These are phyloP conservation scores for Tokudaia tokunoshimensis DNA, from an alignment of 2,797 vertebrate species.

Conservation along the genomic window DNA sequence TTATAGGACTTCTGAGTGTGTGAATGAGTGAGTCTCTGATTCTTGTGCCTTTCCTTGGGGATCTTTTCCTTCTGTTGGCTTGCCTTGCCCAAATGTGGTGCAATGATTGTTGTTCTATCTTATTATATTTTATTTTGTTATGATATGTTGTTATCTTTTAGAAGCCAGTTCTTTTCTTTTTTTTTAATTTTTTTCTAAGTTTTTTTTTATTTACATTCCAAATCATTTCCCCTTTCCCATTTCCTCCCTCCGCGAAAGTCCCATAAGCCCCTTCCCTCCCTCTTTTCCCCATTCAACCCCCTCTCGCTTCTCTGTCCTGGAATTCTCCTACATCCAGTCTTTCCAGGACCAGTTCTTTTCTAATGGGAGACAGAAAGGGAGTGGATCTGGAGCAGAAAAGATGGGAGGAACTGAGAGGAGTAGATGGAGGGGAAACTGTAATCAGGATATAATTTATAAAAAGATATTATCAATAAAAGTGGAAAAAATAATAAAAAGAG, in stretches of 20 bases:
- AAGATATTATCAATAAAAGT: background rate
- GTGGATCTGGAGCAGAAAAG: background rate
- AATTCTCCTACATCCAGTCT: no score
- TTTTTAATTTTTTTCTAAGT: no score
- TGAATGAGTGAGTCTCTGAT: background rate
- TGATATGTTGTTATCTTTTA: background rate
- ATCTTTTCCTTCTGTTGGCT: background rate
- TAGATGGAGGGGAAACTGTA: background rate
- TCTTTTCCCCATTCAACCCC: no score
- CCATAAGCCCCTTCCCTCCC: no score
- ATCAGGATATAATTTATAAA: background rate
- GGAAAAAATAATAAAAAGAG: background rate
- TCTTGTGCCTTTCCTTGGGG: background rate
- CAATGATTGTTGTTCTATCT: background rate
- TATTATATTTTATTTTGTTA: background rate
- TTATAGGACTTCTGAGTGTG: background rate
- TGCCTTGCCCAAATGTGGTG: background rate
- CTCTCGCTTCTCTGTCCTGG: no score
- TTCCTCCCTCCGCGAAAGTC: no score
- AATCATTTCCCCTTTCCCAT: no score
- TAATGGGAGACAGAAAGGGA: background rate
- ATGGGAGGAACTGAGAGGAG: no score
- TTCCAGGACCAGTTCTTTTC: background rate
- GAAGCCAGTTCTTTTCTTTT: background rate
- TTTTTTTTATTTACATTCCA: no score